A percentile compares a stretch with the other conserved stretches of the same genome.
Evolutionary conservation across 2,113 vertebrate species (phyloP).

Genomic region (Erythrolamprus reginae): DNA sequence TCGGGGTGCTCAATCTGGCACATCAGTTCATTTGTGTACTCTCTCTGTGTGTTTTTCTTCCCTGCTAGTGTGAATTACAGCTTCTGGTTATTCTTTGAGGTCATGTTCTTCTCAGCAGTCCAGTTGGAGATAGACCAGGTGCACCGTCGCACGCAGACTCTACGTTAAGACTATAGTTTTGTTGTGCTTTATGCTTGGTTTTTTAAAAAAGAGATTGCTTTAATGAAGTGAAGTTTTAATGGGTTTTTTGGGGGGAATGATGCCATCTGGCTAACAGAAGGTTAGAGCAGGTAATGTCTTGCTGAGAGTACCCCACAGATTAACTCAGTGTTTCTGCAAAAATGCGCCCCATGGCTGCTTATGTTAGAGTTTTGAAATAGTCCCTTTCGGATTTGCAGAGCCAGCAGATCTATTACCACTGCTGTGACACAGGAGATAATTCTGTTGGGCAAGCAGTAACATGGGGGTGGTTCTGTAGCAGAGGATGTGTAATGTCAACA

Average conservation of each 20-base stretch:
- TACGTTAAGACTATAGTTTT: constrained; percentile 57
- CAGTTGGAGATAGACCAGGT: constrained; percentile 68
- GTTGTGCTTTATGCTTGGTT: neutral
- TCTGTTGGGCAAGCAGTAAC: constrained; percentile 86
- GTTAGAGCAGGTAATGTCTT: constrained; percentile 55
- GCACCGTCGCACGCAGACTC: constrained; percentile 57
- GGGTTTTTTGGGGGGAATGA: constrained; percentile 46
- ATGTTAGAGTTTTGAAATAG: constrained; percentile 74
- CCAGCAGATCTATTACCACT: constrained; percentile 84
- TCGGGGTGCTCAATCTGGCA: constrained; percentile 64
- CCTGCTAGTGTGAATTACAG: constrained; percentile 65
- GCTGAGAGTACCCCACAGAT: constrained; percentile 54
- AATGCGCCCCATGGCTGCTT: constrained; percentile 63
- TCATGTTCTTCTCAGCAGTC: constrained; percentile 67
- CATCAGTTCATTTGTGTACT: constrained; percentile 64
- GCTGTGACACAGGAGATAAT: constrained; percentile 97
- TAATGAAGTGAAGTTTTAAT: constrained; percentile 67
- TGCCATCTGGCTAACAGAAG: constrained; percentile 73
- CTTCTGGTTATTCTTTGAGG: constrained; percentile 72
- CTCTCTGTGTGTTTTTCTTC: constrained; percentile 53
- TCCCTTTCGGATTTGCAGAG: constrained; percentile 78
- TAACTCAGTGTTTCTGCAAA: constrained; percentile 46
- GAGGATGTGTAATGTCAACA: constrained; percentile 87
- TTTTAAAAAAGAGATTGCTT: neutral
- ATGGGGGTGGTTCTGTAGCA: constrained; percentile 83